Conservation (phyloP, 2,113 vertebrate genomes). For the Gasterosteus nipponicus region DNA sequence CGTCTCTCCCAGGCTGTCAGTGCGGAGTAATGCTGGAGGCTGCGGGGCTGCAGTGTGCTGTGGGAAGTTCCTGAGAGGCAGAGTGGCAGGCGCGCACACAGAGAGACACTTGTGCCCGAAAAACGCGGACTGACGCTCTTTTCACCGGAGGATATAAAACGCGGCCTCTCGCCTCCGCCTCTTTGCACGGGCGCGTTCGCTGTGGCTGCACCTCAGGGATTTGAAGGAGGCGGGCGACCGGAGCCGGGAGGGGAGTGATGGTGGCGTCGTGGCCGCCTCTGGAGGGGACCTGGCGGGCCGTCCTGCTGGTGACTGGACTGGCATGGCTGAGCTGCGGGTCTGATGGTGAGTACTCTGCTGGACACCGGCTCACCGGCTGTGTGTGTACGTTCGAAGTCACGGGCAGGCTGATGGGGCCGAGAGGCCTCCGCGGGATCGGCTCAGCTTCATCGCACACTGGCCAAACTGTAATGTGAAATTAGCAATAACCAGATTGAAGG, state of each 20-base stretch:
- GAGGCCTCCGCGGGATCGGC: not conserved
- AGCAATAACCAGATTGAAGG: not conserved
- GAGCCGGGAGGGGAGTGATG: slow-evolving; percentile 54
- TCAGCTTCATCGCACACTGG: not conserved
- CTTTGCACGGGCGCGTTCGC: slow-evolving; percentile 25
- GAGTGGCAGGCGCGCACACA: slow-evolving; percentile 45
- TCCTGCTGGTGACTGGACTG: slow-evolving; percentile 75
- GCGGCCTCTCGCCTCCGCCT: slow-evolving; percentile 34
- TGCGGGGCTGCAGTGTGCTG: slow-evolving; percentile 57
- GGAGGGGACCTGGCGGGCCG: slow-evolving; percentile 67
- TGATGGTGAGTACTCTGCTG: slow-evolving; percentile 82
- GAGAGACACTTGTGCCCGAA: slow-evolving; percentile 42
- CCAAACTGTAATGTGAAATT: not conserved
- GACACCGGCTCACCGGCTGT: not conserved
- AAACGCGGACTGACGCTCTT: slow-evolving; percentile 24
- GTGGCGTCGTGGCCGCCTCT: slow-evolving; percentile 45
- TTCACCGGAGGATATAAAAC: slow-evolving; percentile 47
- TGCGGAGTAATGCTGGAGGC: slow-evolving; percentile 73
- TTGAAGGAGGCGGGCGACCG: slow-evolving; percentile 48
- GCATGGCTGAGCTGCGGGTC: slow-evolving; percentile 69
- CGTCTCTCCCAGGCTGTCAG: slow-evolving; percentile 80
- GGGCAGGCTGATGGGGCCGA: not conserved
- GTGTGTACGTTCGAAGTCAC: not conserved
- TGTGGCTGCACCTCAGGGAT: slow-evolving; percentile 63
- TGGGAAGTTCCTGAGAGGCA: slow-evolving; percentile 66